Evolutionary conservation across 1,140 invertebrate species (phyloP).

Genomic region (Drosophila takahashii): DNA sequence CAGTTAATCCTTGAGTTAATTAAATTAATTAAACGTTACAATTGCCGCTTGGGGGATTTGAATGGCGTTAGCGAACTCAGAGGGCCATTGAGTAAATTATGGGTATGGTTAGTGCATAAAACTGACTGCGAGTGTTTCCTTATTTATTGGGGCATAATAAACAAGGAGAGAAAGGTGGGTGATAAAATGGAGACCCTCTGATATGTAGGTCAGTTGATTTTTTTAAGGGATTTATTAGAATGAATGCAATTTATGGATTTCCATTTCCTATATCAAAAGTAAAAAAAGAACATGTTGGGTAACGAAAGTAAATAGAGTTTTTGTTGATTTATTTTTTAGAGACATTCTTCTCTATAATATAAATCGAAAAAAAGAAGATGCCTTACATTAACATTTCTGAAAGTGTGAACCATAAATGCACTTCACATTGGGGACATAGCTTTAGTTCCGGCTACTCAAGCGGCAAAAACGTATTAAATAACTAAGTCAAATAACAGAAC

Average conservation of each 20-base stretch:
- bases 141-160: not conserved
- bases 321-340: not conserved
- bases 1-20: slow-evolving; percentile 76
- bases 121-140: not conserved
- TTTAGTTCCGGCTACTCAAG: slow-evolving; percentile 78
- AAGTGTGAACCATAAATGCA: slow-evolving; percentile 26
- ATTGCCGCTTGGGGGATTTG: slow-evolving; percentile 64
- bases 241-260: too few relatives aligned
- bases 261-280: not conserved
- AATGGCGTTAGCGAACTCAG: slow-evolving; percentile 25
- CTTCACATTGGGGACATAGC: not conserved
- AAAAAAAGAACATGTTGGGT: too few relatives aligned
- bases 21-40: slow-evolving; percentile 77
- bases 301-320: not conserved
- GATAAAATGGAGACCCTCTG: not conserved
- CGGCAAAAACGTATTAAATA: slow-evolving; percentile 60
- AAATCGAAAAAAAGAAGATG: not conserved
- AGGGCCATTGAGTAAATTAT: slow-evolving; percentile 35
- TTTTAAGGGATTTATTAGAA: not conserved
- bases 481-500: slow-evolving; percentile 66
- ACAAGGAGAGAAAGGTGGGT: not conserved
- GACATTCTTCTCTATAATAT: not conserved
- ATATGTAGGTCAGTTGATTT: not conserved
- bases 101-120: slow-evolving; percentile 45
- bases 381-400: slow-evolving; percentile 4